Evolutionary conservation across 2,113 vertebrate species (phyloP).

Genomic region (Paradisaea rubra): DNA sequence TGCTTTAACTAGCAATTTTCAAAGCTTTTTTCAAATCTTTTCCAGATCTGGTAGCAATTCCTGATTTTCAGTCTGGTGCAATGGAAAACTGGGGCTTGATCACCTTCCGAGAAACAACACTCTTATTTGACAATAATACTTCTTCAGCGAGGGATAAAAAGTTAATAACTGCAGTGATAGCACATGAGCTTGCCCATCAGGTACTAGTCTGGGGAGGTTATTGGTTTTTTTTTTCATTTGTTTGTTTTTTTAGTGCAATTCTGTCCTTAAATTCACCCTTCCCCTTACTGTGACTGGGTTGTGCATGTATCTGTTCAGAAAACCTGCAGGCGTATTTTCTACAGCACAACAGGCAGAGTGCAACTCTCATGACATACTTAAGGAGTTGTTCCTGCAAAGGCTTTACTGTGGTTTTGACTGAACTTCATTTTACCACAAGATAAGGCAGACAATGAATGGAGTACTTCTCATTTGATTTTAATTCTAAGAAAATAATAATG

Average conservation of each 20-base stretch:
- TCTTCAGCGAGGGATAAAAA: slow-evolving; percentile 86
- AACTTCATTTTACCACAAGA: not conserved
- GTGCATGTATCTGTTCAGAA: not conserved
- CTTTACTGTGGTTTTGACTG: not conserved
- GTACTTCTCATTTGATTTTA: not conserved
- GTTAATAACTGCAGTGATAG: slow-evolving; percentile 83
- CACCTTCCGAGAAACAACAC: slow-evolving; percentile 84
- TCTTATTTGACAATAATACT: slow-evolving; percentile 75
- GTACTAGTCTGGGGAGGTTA: slow-evolving; percentile 57
- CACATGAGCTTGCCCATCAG: slow-evolving; percentile 96
- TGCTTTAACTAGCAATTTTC: not conserved
- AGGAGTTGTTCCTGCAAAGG: not conserved
- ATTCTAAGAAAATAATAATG: not conserved
- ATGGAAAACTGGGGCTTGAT: slow-evolving; percentile 98
- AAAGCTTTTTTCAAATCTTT: not conserved
- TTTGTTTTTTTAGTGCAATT: not conserved
- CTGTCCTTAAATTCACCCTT: not conserved
- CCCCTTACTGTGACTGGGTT: not conserved
- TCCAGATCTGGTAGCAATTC: slow-evolving; percentile 91
- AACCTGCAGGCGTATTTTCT: not conserved
- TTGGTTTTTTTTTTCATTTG: not conserved
- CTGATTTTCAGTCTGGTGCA: slow-evolving; percentile 89
- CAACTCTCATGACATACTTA: accelerated
- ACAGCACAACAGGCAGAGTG: not conserved
- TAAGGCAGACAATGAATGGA: not conserved